Conservation (phyloP, 2,113 vertebrate species). For the Eulemur rufifrons region DNA sequence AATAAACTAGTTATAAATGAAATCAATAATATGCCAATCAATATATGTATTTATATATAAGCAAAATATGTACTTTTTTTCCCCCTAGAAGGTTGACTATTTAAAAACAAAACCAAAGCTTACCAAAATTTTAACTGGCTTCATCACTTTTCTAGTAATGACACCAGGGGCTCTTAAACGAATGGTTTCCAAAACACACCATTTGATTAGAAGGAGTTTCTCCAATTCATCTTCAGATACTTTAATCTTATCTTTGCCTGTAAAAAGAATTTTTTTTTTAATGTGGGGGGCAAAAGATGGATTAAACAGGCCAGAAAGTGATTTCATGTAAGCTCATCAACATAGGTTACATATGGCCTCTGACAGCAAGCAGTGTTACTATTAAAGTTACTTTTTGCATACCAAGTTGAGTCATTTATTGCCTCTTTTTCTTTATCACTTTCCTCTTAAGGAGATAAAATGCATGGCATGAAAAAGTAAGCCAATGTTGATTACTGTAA, state of each 20-base stretch:
- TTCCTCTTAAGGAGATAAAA: background rate
- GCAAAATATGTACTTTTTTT: background rate
- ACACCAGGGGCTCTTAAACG: slow-evolving; percentile 86
- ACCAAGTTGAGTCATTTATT: background rate
- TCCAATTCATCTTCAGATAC: slow-evolving; percentile 84
- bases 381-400: background rate
- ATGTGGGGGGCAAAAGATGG: background rate
- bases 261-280: background rate
- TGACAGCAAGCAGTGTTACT: background rate
- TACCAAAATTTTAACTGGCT: slow-evolving; percentile 87
- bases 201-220: slow-evolving; percentile 85
- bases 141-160: slow-evolving; percentile 87
- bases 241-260: slow-evolving; percentile 82
- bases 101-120: slow-evolving; percentile 47
- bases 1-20: background rate
- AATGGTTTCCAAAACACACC: slow-evolving; percentile 88
- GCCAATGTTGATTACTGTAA: background rate
- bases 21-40: background rate
- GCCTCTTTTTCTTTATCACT: background rate
- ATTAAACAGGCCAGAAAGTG: background rate
- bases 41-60: background rate
- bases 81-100: background rate
- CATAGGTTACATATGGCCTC: background rate
- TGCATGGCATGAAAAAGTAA: background rate
- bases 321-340: background rate